phyloP scores from a whole-genome alignment of 2,113 vertebrate species.

The Herpailurus yagouaroundi region DNA sequence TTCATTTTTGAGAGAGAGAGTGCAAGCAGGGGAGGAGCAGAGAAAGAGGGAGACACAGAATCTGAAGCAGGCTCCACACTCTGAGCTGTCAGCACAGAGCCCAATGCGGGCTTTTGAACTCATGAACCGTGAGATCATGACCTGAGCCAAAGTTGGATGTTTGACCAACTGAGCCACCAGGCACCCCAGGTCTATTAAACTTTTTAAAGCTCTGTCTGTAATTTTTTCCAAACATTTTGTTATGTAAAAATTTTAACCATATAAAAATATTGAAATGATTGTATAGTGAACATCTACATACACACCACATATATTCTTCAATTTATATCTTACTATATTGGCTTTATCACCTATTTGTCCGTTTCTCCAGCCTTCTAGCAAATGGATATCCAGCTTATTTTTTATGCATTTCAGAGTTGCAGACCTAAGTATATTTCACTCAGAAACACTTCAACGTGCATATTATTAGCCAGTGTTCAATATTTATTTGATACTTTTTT shows the following conservation, averaged over 20 bases:
- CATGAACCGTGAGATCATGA: too few relatives aligned
- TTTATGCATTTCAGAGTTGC: slow-evolving; percentile 12
- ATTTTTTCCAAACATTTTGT: not conserved
- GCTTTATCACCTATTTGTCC: not conserved
- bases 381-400: not conserved
- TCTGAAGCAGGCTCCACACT: too few relatives aligned
- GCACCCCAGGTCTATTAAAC: too few relatives aligned
- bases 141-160: too few relatives aligned
- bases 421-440: not conserved
- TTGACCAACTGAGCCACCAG: too few relatives aligned
- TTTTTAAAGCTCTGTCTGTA: not conserved
- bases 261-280: not conserved
- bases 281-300: not conserved
- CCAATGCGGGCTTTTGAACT: too few relatives aligned
- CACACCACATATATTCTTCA: not conserved
- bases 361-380: slow-evolving; percentile 6
- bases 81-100: too few relatives aligned
- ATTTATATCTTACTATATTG: not conserved
- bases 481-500: slow-evolving; percentile 46
- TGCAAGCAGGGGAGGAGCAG: too few relatives aligned
- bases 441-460: not conserved
- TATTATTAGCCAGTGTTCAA: slow-evolving; percentile 21
- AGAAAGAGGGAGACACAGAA: too few relatives aligned
- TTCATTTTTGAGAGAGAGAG: too few relatives aligned
- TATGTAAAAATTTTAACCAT: not conserved